These are phyloP conservation scores for Etheostoma cragini DNA, from an alignment of 2,113 vertebrate genomes.

Conservation along the genomic window DNA sequence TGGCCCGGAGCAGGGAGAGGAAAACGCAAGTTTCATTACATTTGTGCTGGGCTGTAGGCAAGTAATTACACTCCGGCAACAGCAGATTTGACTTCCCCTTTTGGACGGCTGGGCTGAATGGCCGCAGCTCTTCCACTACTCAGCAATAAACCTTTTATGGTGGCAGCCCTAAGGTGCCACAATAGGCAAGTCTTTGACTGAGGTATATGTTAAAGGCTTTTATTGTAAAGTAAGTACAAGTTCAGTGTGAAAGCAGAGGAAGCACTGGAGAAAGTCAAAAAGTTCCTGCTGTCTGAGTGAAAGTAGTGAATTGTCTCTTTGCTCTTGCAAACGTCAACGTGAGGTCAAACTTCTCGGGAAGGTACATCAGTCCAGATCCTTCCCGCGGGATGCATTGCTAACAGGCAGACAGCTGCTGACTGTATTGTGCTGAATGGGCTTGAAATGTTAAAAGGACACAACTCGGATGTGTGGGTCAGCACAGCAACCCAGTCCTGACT, in stretches of 20 bases:
- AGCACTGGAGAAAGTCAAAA: neutral
- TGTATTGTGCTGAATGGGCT: neutral
- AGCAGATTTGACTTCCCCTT: conserved; percentile 44
- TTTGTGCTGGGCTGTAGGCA: conserved; percentile 62
- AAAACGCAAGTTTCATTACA: conserved; percentile 67
- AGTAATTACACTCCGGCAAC: conserved; percentile 66
- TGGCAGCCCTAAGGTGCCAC: conserved; percentile 24
- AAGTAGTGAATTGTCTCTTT: conserved; percentile 13
- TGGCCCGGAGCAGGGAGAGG: conserved; percentile 43
- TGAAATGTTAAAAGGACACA: conserved; percentile 24
- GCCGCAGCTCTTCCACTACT: conserved; percentile 34
- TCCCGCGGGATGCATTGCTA: conserved; percentile 10
- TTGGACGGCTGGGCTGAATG: conserved; percentile 41
- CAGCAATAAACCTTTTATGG: conserved; percentile 47
- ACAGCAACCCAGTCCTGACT: conserved; percentile 20
- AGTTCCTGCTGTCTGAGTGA: conserved; percentile 1
- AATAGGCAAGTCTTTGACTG: conserved; percentile 25
- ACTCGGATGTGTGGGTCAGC: neutral
- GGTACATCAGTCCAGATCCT: conserved; percentile 4
- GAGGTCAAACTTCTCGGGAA: conserved; percentile 34
- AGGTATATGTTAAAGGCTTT: conserved; percentile 37
- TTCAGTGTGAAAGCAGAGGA: conserved; percentile 8
- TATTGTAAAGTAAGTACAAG: conserved; percentile 33
- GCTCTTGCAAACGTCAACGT: conserved; percentile 20
- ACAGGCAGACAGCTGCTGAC: conserved; percentile 6